phyloP scores from a whole-genome alignment of 92 coral and sea anemone genomes.

The Actinostola sp. region DNA sequence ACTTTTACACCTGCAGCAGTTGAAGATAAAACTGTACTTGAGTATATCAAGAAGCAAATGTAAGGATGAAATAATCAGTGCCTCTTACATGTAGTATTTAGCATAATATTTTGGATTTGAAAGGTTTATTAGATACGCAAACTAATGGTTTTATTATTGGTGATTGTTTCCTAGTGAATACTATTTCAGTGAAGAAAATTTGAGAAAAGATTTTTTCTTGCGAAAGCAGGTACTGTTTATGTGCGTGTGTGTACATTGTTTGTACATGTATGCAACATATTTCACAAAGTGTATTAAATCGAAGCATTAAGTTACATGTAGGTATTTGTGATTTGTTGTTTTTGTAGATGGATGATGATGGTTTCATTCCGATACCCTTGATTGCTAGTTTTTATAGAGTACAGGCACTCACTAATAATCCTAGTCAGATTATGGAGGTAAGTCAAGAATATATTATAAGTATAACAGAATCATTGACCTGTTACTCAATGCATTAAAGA shows the following conservation, averaged over 20 bases:
- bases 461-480: neutral
- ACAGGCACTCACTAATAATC: constrained; percentile 93
- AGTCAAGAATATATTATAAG: neutral
- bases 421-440: constrained; percentile 85
- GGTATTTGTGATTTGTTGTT: no score
- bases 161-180: constrained; percentile 71
- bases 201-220: constrained; percentile 81
- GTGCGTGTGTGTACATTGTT: neutral
- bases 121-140: no score
- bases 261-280: neutral
- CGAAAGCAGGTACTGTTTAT: constrained; percentile 65
- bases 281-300: no score
- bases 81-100: no score
- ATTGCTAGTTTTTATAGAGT: constrained; percentile 98
- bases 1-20: constrained; percentile 52
- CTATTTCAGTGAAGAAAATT: constrained; percentile 91
- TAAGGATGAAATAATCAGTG: no score
- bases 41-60: constrained; percentile 91
- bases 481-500: no score
- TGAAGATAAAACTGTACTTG: constrained; percentile 72
- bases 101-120: no score
- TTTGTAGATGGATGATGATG: constrained; percentile 92
- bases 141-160: no score
- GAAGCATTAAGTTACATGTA: no score
- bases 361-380: constrained; percentile 84